Conservation (phyloP, 2,797 vertebrate genomes). For the Pogonophryne albipinna region DNA sequence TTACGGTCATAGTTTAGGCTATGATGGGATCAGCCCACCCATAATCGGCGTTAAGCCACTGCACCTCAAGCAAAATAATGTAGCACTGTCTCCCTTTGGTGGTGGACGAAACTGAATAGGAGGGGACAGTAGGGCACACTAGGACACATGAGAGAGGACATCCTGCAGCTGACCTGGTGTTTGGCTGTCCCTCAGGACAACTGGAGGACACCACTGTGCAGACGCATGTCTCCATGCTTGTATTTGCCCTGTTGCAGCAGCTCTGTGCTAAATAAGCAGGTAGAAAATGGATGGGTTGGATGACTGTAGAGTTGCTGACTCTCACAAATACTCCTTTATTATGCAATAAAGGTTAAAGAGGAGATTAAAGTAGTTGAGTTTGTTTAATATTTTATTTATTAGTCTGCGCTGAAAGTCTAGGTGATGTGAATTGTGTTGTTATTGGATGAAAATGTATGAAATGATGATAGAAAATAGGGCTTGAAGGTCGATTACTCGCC, state of each 20-base stretch:
- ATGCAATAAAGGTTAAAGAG: slow-evolving; percentile 1
- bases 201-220: slow-evolving; percentile 37
- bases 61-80: slow-evolving; percentile 48
- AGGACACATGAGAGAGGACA: slow-evolving; percentile 34
- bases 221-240: slow-evolving; percentile 38
- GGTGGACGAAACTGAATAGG: slow-evolving; percentile 23
- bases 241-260: slow-evolving; percentile 20
- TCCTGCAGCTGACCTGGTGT: slow-evolving; percentile 55
- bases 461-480: not conserved
- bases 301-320: slow-evolving; percentile 8
- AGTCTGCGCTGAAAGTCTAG: not conserved
- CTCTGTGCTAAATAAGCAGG: slow-evolving; percentile 33
- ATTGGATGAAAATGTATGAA: not conserved
- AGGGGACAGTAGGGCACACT: slow-evolving; percentile 27
- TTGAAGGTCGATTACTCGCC: not conserved
- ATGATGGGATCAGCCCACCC: slow-evolving; percentile 12
- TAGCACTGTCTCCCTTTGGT: slow-evolving; percentile 26
- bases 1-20: slow-evolving; percentile 12
- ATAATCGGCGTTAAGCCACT: slow-evolving; percentile 15
- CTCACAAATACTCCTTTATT: slow-evolving; percentile 13
- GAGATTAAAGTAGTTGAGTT: not conserved
- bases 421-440: not conserved
- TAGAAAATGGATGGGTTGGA: not conserved
- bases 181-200: slow-evolving; percentile 51
- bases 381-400: not conserved